These are phyloP conservation scores for Stenodema calcarata DNA, from an alignment of 2,888 invertebrate genomes.

Conservation along the genomic window DNA sequence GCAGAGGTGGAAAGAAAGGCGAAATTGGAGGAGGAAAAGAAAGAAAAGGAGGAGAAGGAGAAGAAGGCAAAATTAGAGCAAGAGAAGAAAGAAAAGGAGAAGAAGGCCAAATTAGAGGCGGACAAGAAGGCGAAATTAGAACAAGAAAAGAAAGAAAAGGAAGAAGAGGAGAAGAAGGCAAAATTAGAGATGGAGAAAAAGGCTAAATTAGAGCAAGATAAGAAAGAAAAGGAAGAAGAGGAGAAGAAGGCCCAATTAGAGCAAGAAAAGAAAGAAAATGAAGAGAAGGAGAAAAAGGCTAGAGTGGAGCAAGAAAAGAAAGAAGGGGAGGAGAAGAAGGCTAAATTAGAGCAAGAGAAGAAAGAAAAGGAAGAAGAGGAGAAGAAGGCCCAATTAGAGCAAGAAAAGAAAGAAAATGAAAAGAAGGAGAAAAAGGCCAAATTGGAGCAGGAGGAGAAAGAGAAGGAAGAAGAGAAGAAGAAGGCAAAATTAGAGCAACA, in stretches of 20 bases:
- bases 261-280: constrained; percentile 27
- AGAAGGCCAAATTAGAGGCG: constrained; percentile 53
- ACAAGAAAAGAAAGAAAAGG: constrained; percentile 53
- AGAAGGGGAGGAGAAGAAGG: constrained; percentile 58
- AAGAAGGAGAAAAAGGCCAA: constrained; percentile 19
- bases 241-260: constrained; percentile 49
- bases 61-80: constrained; percentile 8
- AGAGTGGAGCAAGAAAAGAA: constrained; percentile 51
- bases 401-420: constrained; percentile 13
- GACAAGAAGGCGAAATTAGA: constrained; percentile 53
- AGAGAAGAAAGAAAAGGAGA: constrained; percentile 53
- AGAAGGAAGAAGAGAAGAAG: constrained; percentile 32
- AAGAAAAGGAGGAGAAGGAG: constrained; percentile 37
- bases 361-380: constrained; percentile 53
- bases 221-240: constrained; percentile 56
- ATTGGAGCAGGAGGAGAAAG: constrained; percentile 34
- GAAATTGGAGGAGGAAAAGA: constrained; percentile 31
- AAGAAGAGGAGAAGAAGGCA: constrained; percentile 16
- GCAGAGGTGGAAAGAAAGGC: constrained; percentile 14
- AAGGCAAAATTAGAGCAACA: constrained; percentile 6
- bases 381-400: constrained; percentile 6
- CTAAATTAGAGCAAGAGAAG: constrained; percentile 45
- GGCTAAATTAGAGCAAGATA: constrained; percentile 10
- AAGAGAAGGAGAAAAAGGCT: constrained; percentile 53
- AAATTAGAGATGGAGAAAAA: background rate